Conservation (phyloP, 2,113 vertebrate genomes). For the Alosa alosa region DNA sequence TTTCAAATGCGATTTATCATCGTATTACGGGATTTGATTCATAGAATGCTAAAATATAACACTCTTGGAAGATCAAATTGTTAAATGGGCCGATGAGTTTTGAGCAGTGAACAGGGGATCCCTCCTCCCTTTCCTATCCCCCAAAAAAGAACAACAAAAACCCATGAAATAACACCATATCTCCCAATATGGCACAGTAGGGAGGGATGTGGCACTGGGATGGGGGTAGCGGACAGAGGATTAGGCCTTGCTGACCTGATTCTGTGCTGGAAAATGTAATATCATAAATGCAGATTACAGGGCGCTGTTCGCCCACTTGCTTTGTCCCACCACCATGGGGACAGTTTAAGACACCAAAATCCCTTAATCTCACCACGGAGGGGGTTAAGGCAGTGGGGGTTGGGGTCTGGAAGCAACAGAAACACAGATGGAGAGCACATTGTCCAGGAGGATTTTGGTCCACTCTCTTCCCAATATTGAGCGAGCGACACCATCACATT, state of each 20-base stretch:
- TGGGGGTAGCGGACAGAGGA: slow-evolving; percentile 32
- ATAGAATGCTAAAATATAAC: neutral
- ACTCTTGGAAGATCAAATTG: neutral
- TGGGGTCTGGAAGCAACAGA: neutral
- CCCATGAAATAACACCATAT: neutral
- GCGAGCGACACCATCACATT: neutral
- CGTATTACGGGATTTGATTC: neutral
- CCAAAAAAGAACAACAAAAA: neutral
- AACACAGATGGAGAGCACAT: slow-evolving; percentile 31
- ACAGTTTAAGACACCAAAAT: slow-evolving; percentile 49
- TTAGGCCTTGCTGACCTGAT: slow-evolving; percentile 66
- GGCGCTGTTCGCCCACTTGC: slow-evolving; percentile 37
- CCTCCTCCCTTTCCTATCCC: neutral
- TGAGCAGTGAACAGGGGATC: neutral
- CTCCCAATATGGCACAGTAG: neutral
- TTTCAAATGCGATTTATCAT: neutral
- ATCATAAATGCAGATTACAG: slow-evolving; percentile 70
- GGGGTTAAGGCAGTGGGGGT: slow-evolving; percentile 40
- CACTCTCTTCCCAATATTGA: neutral
- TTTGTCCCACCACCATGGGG: slow-evolving; percentile 28
- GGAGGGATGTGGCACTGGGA: neutral
- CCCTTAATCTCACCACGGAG: slow-evolving; percentile 56
- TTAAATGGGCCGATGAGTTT: neutral
- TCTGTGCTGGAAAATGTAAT: slow-evolving; percentile 61
- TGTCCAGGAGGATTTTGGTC: slow-evolving; percentile 12